phyloP scores from a whole-genome alignment of 2,113 vertebrate genomes.

The Conger conger region DNA sequence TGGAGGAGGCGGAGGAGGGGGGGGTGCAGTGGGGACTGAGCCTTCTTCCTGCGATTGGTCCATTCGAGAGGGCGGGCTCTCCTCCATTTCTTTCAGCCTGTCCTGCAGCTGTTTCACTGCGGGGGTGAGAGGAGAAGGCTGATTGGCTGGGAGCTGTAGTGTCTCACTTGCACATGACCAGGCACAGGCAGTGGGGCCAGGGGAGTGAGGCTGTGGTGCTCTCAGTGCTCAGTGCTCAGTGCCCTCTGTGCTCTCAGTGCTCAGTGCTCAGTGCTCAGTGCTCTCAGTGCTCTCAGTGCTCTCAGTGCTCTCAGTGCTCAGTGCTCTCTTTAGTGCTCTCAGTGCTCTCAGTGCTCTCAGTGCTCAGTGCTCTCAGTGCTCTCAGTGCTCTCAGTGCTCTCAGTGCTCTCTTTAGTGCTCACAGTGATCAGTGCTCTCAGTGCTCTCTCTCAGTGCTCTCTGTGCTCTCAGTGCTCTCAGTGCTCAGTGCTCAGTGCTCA shows the following conservation, averaged over 20 bases:
- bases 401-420: not conserved
- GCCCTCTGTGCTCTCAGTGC: not conserved
- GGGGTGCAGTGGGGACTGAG: not conserved
- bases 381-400: not conserved
- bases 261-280: not conserved
- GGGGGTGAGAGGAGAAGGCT: not conserved
- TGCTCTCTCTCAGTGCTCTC: not conserved
- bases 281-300: not conserved
- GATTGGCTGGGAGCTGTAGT: not conserved
- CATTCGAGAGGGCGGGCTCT: not conserved
- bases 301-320: not conserved
- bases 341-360: no score
- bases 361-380: not conserved
- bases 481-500: not conserved
- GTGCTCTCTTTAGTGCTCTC: not conserved
- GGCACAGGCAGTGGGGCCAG: not conserved
- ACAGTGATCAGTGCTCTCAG: not conserved
- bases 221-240: not conserved
- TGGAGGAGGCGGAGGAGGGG: conserved; percentile 17
- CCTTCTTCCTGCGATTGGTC: conserved; percentile 14
- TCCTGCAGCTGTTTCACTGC: conserved; percentile 55
- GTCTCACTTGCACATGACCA: not conserved
- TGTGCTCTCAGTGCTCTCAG: not conserved
- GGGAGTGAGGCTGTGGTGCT: not conserved
- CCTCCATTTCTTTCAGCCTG: not conserved